These are phyloP conservation scores for Galemys pyrenaicus DNA, from an alignment of 2,113 vertebrate species.

Conservation along the genomic window DNA sequence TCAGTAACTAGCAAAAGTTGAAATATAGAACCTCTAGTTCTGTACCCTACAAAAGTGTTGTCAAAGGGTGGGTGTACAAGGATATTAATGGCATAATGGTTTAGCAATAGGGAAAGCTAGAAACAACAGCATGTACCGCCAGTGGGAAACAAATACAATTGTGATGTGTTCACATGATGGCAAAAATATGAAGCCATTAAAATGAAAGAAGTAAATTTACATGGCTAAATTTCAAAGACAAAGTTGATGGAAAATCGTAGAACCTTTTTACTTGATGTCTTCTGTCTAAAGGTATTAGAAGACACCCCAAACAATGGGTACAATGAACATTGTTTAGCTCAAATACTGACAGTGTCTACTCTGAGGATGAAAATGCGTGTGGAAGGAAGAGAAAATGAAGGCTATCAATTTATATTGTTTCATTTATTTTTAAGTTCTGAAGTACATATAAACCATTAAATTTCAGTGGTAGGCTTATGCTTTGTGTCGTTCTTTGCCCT, in stretches of 20 bases:
- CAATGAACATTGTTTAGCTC: not conserved
- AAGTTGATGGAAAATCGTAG: not conserved
- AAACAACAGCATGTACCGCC: not conserved
- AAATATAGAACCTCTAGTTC: not conserved
- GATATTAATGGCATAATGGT: not conserved
- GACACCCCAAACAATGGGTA: not conserved
- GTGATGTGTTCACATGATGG: not conserved
- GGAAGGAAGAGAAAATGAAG: conserved; percentile 13
- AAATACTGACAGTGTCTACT: not conserved
- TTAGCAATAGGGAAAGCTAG: conserved; percentile 4
- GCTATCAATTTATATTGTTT: conserved; percentile 10
- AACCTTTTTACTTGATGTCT: conserved; percentile 18
- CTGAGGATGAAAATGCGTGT: not conserved
- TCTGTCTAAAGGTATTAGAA: not conserved
- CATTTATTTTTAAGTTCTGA: not conserved
- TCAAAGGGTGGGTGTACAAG: not conserved
- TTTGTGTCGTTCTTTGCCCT: conserved; percentile 2
- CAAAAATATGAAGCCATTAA: not conserved
- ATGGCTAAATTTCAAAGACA: conserved; percentile 17
- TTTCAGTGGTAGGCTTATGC: not conserved
- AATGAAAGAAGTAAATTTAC: conserved; percentile 1
- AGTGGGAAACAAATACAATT: not conserved
- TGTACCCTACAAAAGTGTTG: not conserved
- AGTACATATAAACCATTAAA: not conserved
- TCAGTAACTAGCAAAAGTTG: conserved; percentile 37